These are phyloP conservation scores for Cepphus grylle DNA, from an alignment of 2,113 vertebrate species.

Conservation along the genomic window DNA sequence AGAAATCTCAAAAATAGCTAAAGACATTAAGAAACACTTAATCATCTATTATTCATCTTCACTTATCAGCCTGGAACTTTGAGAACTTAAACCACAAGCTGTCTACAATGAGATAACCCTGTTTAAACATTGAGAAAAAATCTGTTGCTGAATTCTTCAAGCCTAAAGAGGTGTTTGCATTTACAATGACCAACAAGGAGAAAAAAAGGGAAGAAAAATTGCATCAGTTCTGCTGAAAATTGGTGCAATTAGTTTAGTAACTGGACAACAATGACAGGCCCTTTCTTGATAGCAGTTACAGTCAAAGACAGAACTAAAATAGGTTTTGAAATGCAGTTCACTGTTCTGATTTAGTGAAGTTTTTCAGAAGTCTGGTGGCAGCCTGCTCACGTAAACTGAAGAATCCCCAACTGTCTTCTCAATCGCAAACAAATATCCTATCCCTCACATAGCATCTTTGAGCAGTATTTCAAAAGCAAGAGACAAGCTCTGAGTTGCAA, in stretches of 20 bases:
- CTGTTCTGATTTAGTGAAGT: conserved; percentile 26
- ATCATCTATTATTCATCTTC: conserved; percentile 3
- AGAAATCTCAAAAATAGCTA: not conserved
- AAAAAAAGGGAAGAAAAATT: conserved; percentile 21
- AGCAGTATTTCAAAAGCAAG: not conserved
- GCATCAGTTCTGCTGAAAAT: not conserved
- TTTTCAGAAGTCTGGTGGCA: conserved; percentile 6
- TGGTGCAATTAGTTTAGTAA: conserved; percentile 58
- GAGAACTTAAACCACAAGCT: not conserved
- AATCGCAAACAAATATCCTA: not conserved
- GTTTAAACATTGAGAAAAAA: not conserved
- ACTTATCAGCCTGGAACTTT: not conserved
- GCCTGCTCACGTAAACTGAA: not conserved
- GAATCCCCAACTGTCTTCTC: not conserved
- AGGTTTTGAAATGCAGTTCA: conserved; percentile 43
- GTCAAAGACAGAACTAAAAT: not conserved
- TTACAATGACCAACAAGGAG: not conserved
- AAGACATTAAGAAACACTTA: conserved; percentile 5
- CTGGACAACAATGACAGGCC: not conserved
- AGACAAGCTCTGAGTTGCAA: conserved; percentile 1
- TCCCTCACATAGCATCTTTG: not conserved
- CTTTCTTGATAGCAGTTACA: not conserved
- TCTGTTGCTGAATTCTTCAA: not conserved
- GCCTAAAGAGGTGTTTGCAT: not conserved
- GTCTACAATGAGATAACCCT: not conserved